Evolutionary conservation across 2,888 invertebrate species (phyloP).

Genomic region (Euzophera pinguis): DNA sequence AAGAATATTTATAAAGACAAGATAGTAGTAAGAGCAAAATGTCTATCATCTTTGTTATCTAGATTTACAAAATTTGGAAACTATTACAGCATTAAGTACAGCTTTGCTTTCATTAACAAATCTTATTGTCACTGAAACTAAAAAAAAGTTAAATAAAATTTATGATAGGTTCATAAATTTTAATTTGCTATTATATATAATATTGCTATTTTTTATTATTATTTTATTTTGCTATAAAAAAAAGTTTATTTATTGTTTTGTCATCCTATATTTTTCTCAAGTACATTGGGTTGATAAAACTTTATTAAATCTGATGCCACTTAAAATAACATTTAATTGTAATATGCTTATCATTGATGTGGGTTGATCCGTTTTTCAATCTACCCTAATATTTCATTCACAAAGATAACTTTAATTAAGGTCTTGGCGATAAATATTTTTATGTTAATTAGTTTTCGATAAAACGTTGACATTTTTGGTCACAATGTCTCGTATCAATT

Average conservation of each 20-base stretch:
- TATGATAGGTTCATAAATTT: too few relatives aligned
- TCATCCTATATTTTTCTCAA: background rate
- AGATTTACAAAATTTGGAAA: too few relatives aligned
- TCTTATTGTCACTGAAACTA: too few relatives aligned
- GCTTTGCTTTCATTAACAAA: too few relatives aligned
- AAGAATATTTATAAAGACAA: background rate
- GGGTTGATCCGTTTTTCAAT: background rate
- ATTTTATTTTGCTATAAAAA: too few relatives aligned
- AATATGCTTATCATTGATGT: background rate
- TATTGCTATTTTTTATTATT: too few relatives aligned
- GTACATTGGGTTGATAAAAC: background rate
- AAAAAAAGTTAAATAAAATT: too few relatives aligned
- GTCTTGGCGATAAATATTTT: conserved; percentile 3
- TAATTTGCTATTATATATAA: too few relatives aligned
- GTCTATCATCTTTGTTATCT: too few relatives aligned
- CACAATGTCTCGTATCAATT: background rate
- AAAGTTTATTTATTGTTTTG: background rate
- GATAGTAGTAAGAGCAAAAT: background rate
- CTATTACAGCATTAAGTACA: too few relatives aligned
- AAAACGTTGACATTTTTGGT: background rate
- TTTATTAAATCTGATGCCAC: background rate
- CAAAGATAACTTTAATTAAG: conserved; percentile 6
- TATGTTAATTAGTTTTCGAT: conserved; percentile 6
- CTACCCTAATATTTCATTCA: conserved; percentile 5
- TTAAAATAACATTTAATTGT: background rate